A percentile compares a stretch with the other conserved stretches of the same genome.
phyloP scores from a whole-genome alignment of 2,797 vertebrate species.

The Cynodonichthys magdalenae region DNA sequence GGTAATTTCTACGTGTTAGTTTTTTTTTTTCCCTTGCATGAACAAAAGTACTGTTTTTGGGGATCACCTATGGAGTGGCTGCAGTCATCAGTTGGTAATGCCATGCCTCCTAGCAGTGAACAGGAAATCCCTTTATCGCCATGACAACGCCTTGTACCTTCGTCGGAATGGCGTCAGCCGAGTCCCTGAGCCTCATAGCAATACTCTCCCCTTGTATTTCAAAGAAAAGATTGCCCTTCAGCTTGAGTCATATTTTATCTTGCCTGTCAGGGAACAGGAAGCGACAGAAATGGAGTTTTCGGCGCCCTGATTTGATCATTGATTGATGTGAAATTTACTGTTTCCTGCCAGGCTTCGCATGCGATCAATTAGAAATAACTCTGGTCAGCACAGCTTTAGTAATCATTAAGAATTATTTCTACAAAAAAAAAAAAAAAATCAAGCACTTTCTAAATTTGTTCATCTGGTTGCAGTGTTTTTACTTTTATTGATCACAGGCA shows the following conservation, averaged over 20 bases:
- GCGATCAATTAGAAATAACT: slow-evolving; percentile 11
- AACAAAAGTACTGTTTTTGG: slow-evolving; percentile 40
- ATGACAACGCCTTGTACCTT: slow-evolving; percentile 64
- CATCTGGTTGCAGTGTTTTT: not conserved
- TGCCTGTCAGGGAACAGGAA: slow-evolving; percentile 42
- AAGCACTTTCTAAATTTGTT: not conserved
- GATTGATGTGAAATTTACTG: not conserved
- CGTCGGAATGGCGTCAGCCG: slow-evolving; percentile 68
- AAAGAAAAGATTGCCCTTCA: slow-evolving; percentile 42
- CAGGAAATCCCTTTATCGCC: slow-evolving; percentile 70
- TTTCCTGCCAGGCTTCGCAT: slow-evolving; percentile 1
- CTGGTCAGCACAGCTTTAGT: not conserved
- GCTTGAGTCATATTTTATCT: slow-evolving; percentile 46
- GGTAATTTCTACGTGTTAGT: not conserved
- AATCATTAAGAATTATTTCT: not conserved
- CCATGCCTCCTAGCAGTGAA: slow-evolving; percentile 20
- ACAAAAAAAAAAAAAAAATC: no score
- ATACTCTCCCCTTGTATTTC: slow-evolving; percentile 48
- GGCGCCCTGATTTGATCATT: slow-evolving; percentile 13
- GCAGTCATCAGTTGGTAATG: slow-evolving; percentile 23
- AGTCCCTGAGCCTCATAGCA: slow-evolving; percentile 63
- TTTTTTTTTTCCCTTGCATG: slow-evolving; percentile 12
- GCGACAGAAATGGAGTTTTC: slow-evolving; percentile 17
- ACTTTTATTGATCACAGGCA: not conserved
- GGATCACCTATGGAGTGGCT: slow-evolving; percentile 66